These are phyloP conservation scores for Dromiciops gliroides DNA, from an alignment of 2,113 vertebrate genomes.

Conservation along the genomic window DNA sequence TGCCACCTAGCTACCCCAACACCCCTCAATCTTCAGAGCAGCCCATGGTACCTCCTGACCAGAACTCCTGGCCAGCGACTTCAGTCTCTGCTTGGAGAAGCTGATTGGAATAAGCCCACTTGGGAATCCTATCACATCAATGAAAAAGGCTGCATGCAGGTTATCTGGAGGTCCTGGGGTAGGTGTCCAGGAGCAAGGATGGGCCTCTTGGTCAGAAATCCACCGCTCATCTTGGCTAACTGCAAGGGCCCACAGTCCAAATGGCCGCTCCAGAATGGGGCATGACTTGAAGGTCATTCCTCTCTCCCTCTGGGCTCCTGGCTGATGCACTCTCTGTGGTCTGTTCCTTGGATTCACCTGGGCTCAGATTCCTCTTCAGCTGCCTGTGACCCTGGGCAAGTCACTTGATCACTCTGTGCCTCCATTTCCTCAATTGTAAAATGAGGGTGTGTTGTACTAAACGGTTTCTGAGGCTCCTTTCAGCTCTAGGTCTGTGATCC, in stretches of 20 bases:
- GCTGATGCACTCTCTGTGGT: neutral
- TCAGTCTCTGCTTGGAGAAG: neutral
- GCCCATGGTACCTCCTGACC: no score
- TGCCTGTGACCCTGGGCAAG: neutral
- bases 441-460: neutral
- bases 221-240: conserved; percentile 62
- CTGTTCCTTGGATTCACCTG: neutral
- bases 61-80: no score
- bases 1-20: no score
- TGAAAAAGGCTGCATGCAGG: neutral
- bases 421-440: neutral
- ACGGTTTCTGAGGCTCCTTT: neutral
- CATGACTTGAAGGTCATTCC: neutral
- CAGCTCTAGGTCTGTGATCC: neutral
- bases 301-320: neutral
- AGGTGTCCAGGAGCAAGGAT: neutral
- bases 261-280: conserved; percentile 52
- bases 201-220: conserved; percentile 65
- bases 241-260: conserved; percentile 79
- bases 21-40: no score
- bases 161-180: neutral
- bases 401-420: neutral
- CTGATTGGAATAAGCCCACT: neutral
- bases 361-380: neutral
- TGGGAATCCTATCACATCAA: neutral